Evolutionary conservation across 1,140 invertebrate genomes (phyloP).

Genomic region (Leptinotarsa texana): DNA sequence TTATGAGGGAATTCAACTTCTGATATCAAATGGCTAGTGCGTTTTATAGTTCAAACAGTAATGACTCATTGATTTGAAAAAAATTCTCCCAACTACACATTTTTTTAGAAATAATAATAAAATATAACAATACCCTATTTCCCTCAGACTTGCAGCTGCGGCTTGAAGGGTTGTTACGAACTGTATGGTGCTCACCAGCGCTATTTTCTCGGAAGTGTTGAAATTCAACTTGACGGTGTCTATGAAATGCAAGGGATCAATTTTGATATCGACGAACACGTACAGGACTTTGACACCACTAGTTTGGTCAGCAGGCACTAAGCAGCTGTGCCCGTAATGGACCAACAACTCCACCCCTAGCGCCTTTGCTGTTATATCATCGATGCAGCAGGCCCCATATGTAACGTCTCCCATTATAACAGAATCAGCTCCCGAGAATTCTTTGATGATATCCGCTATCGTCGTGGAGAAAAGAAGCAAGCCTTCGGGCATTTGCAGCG

Average conservation of each 20-base stretch:
- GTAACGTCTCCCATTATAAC: slow-evolving; percentile 97
- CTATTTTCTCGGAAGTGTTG: slow-evolving; percentile 64
- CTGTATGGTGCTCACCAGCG: slow-evolving; percentile 94
- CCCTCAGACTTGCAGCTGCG: slow-evolving; percentile 70
- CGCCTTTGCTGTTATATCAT: slow-evolving; percentile 92
- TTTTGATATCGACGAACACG: slow-evolving; percentile 93
- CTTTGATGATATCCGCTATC: slow-evolving; percentile 92
- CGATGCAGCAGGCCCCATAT: slow-evolving; percentile 99
- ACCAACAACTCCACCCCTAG: slow-evolving; percentile 91
- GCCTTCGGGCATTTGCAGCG: slow-evolving; percentile 97
- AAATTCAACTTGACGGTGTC: slow-evolving; percentile 89
- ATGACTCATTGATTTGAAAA: no score
- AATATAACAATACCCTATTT: slow-evolving; percentile 64
- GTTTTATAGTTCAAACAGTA: no score
- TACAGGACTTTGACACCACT: slow-evolving; percentile 91
- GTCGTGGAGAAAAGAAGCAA: slow-evolving; percentile 89
- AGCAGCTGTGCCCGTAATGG: slow-evolving; percentile 98
- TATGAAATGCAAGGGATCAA: slow-evolving; percentile 90
- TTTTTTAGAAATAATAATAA: no score
- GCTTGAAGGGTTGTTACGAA: slow-evolving; percentile 92
- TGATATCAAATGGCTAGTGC: no score
- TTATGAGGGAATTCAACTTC: no score
- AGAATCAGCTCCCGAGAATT: slow-evolving; percentile 90
- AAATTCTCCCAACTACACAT: no score
- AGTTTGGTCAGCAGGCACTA: slow-evolving; percentile 94